A percentile compares a stretch with the other conserved stretches of the same genome.
Evolutionary conservation across 1,140 invertebrate genomes (phyloP).

Genomic region (Drosophila gunungcola): DNA sequence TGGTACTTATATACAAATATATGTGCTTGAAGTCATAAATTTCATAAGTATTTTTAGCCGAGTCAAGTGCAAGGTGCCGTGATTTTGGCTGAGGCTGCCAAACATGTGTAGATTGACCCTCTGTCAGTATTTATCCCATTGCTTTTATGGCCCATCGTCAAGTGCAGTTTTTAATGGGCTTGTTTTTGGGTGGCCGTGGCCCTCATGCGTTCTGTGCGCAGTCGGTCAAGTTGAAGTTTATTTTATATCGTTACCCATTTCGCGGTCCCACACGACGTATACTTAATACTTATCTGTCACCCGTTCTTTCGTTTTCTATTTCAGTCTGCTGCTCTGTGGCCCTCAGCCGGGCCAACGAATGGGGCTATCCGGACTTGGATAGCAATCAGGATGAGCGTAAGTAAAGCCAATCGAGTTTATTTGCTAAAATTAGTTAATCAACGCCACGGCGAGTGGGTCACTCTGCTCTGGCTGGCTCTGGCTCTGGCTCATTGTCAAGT

Average conservation of each 20-base stretch:
- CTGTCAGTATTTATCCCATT: slow-evolving; percentile 1
- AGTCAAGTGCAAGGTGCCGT: slow-evolving; percentile 74
- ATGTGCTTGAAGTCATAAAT: slow-evolving; percentile 63
- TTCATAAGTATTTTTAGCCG: slow-evolving; percentile 63
- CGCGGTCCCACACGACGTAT: slow-evolving; percentile 43
- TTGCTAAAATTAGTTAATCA: slow-evolving; percentile 74
- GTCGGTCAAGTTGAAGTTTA: slow-evolving; percentile 62
- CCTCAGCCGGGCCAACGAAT: slow-evolving; percentile 51
- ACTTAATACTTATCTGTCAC: slow-evolving; percentile 29
- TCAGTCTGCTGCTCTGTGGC: slow-evolving; percentile 49
- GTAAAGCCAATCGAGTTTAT: slow-evolving; percentile 64
- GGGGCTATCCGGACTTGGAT: slow-evolving; percentile 77
- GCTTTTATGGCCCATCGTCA: slow-evolving; percentile 33
- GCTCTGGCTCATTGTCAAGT: slow-evolving; percentile 30
- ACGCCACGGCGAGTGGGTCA: slow-evolving; percentile 43
- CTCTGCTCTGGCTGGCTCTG: neutral
- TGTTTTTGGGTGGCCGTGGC: slow-evolving; percentile 3
- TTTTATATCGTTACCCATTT: slow-evolving; percentile 35
- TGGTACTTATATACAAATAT: slow-evolving; percentile 3
- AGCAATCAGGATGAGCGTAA: slow-evolving; percentile 70
- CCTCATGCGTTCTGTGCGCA: slow-evolving; percentile 22
- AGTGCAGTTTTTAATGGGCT: slow-evolving; percentile 14
- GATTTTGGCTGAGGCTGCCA: slow-evolving; percentile 53
- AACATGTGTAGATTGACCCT: slow-evolving; percentile 47
- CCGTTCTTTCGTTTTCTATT: slow-evolving; percentile 15